Conservation (phyloP, 1,140 invertebrate genomes). For the Dysdera silvatica region DNA sequence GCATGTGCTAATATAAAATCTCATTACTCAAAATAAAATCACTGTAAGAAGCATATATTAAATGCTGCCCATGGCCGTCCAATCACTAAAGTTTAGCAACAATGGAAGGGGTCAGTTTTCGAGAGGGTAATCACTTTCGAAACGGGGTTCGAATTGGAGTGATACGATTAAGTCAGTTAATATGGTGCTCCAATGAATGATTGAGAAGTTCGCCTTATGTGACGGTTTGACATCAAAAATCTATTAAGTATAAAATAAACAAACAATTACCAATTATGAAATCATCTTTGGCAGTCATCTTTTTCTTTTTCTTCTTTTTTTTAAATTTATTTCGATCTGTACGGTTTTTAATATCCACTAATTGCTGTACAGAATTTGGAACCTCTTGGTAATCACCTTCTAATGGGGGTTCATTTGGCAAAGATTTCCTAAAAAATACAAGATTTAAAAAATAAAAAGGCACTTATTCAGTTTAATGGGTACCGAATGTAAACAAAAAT, state of each 20-base stretch:
- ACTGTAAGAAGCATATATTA: too few species aligned
- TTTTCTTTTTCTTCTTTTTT: conserved; percentile 19
- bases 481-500: too few species aligned
- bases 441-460: conserved; percentile 3
- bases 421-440: not conserved
- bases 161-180: too few species aligned
- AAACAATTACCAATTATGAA: conserved; percentile 16
- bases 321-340: conserved; percentile 13
- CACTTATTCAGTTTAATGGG: too few species aligned
- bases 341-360: conserved; percentile 16
- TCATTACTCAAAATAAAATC: too few species aligned
- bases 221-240: not conserved
- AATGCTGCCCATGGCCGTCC: too few species aligned
- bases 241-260: not conserved
- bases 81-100: too few species aligned
- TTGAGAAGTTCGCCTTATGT: not conserved
- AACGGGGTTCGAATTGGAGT: too few species aligned
- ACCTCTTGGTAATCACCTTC: conserved; percentile 12
- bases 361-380: not conserved
- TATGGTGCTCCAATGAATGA: too few species aligned
- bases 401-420: not conserved
- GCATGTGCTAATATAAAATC: too few species aligned
- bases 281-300: conserved; percentile 4
- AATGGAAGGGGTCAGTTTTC: too few species aligned
- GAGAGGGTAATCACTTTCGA: too few species aligned